Evolutionary conservation across 1,140 invertebrate genomes (phyloP).

Genomic region (Neoseiulus cucumeris): DNA sequence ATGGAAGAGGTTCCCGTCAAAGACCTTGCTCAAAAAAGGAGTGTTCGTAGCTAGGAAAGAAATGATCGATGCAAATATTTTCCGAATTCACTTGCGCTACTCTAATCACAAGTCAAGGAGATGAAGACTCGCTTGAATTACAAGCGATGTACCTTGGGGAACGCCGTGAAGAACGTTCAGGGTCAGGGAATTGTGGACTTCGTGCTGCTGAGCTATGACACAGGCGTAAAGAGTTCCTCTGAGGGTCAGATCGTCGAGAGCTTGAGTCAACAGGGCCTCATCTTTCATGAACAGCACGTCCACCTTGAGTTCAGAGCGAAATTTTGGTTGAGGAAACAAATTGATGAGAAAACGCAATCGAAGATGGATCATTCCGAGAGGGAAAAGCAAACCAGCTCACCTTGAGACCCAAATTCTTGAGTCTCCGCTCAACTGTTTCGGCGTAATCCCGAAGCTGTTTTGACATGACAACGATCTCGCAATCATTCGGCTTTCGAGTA

Average conservation of each 20-base stretch:
- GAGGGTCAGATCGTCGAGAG: slow-evolving; percentile 65
- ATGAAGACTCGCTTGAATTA: too few relatives aligned
- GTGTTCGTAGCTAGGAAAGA: too few relatives aligned
- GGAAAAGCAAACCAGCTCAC: too few relatives aligned
- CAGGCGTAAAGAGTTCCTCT: slow-evolving; percentile 70
- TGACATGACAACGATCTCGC: slow-evolving; percentile 63
- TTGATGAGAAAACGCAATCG: too few relatives aligned
- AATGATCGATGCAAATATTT: too few relatives aligned
- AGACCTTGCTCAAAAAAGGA: too few relatives aligned
- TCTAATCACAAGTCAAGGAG: too few relatives aligned
- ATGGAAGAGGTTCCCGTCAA: too few relatives aligned
- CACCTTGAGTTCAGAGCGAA: slow-evolving; percentile 32
- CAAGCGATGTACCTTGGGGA: slow-evolving; percentile 48
- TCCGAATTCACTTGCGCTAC: too few relatives aligned
- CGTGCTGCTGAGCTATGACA: slow-evolving; percentile 59
- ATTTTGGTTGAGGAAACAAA: too few relatives aligned
- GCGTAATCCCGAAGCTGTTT: slow-evolving; percentile 63
- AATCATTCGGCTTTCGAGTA: slow-evolving; percentile 45
- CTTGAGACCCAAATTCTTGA: slow-evolving; percentile 49
- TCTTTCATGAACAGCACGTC: slow-evolving; percentile 74
- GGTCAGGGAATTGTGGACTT: slow-evolving; percentile 61
- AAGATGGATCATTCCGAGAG: too few relatives aligned
- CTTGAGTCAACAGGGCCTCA: slow-evolving; percentile 54
- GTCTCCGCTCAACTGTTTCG: slow-evolving; percentile 58
- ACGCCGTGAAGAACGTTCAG: slow-evolving; percentile 72